A percentile compares a stretch with the other conserved stretches of the same genome.
phyloP scores from a whole-genome alignment of 1,140 invertebrate genomes.

The Procambarus virginalis region DNA sequence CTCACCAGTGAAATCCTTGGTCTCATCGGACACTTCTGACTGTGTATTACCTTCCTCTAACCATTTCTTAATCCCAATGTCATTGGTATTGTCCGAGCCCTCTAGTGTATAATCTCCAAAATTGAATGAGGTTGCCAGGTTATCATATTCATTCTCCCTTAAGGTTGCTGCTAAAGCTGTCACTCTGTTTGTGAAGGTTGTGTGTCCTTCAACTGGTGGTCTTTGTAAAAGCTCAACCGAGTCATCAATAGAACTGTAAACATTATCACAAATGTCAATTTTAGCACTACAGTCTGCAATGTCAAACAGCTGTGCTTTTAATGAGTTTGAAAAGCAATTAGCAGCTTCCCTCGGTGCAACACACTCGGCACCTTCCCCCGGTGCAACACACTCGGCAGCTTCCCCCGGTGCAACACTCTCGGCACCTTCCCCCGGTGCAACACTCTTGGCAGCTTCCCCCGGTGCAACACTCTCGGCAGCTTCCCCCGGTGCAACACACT shows the following conservation, averaged over 20 bases:
- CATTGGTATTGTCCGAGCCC: not conserved
- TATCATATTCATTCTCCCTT: not conserved
- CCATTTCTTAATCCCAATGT: not conserved
- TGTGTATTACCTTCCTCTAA: not conserved
- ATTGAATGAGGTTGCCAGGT: not conserved
- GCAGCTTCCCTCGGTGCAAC: not conserved
- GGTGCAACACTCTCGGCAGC: too few species aligned
- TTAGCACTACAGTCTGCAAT: not conserved
- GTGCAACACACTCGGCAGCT: too few species aligned
- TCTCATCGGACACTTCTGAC: too few species aligned
- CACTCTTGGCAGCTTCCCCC: too few species aligned
- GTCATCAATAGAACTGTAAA: not conserved
- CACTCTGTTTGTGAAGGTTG: not conserved
- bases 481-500: too few species aligned
- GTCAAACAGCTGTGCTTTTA: not conserved
- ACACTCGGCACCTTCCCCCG: too few species aligned
- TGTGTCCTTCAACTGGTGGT: too few species aligned
- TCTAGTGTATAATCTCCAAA: not conserved
- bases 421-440: too few species aligned
- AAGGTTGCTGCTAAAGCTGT: not conserved
- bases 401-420: too few species aligned
- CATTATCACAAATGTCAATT: not conserved
- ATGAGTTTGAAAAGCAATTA: not conserved
- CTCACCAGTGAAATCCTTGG: too few species aligned
- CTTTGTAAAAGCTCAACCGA: not conserved